These are phyloP conservation scores for Ophion slaviceki DNA, from an alignment of 2,888 invertebrate species.

Conservation along the genomic window DNA sequence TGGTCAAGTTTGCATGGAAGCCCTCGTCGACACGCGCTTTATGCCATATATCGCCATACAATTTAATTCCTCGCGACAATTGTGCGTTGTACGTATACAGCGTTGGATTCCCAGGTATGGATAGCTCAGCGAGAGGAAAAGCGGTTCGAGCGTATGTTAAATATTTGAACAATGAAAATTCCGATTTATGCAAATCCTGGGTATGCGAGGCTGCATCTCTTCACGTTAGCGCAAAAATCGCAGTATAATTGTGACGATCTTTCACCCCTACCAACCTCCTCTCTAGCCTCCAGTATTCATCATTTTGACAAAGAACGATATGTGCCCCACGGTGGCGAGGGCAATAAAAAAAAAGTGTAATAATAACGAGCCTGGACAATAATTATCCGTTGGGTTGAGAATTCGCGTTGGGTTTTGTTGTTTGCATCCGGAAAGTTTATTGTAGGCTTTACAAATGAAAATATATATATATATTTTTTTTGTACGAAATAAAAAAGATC, in stretches of 20 bases:
- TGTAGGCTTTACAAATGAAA: not conserved
- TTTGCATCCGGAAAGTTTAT: not conserved
- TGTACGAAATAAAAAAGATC: not conserved
- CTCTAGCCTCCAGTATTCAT: slow-evolving; percentile 40
- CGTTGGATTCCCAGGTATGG: slow-evolving; percentile 17
- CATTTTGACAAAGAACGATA: slow-evolving; percentile 27
- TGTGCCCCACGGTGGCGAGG: not conserved
- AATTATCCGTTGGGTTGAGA: slow-evolving; percentile 30
- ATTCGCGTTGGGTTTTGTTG: slow-evolving; percentile 12
- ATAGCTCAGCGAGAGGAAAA: slow-evolving; percentile 58
- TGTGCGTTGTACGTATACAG: slow-evolving; percentile 32
- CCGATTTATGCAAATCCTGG: slow-evolving; percentile 61
- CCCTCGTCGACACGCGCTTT: slow-evolving; percentile 16
- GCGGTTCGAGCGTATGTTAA: slow-evolving; percentile 64
- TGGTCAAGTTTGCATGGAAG: slow-evolving; percentile 5
- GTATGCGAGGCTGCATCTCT: slow-evolving; percentile 12
- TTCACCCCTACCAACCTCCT: slow-evolving; percentile 29
- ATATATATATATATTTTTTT: not conserved
- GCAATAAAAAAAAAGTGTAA: slow-evolving; percentile 18
- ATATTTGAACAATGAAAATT: slow-evolving; percentile 68
- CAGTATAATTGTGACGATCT: slow-evolving; percentile 55
- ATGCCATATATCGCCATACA: slow-evolving; percentile 60
- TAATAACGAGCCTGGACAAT: slow-evolving; percentile 33
- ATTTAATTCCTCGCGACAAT: slow-evolving; percentile 62
- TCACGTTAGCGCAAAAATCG: slow-evolving; percentile 48